Base-by-base conservation (phyloP, 2,797 vertebrate species). In the Melanotaenia trifasciata region DNA sequence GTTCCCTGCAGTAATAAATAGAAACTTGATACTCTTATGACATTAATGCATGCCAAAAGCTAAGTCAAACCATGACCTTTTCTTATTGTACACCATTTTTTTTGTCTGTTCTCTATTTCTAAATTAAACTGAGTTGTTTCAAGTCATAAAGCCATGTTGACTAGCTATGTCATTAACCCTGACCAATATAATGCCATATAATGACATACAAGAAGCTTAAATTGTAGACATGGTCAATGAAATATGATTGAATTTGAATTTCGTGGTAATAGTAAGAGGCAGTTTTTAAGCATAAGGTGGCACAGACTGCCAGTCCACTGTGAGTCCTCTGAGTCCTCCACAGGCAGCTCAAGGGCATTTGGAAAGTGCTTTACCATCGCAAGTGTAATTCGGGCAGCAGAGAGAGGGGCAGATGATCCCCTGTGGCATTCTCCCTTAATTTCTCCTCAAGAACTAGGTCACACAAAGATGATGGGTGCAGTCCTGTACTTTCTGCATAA, bases 371-470 rank as follows among this genome's bases (percentile, higher is more conserved):
- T 72, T 72, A 40, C 40, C 75, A 72, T n/a, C 54, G 64, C 12
- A 43, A 80, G 72, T 67, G 80, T 43, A 65, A 47, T 61, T 30
- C 59, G 65, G 64, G 67, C 70, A 65, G 70, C 59, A 56, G 65
- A 71, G 72, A 51, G 71, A 2, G 70, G 54, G 80, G 79, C 79
- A 80, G 66, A 64, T 83, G 72, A 81, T 80, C 79, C 87, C 87
- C 79, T 53, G 63, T 58, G 84, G 77, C 85, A 14, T 62, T 74
- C 58, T 72, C 54, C 61, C 51, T 80, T 66, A 33, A 74, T 71
- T 84, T 82, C 54, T 77, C 79, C 64, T 63, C 26, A 32, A 87
- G 80, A 92, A 85, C 20, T 90, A 84, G 90, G 91, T 90, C 89
- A 84, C 51, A 67, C 54, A 76, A 51, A 64, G 74, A 78, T 67